Evolutionary conservation across 2,113 vertebrate genomes (phyloP), one percentile per base, ranked within the genome.

Genomic region (Poecilia latipinna): DNA sequence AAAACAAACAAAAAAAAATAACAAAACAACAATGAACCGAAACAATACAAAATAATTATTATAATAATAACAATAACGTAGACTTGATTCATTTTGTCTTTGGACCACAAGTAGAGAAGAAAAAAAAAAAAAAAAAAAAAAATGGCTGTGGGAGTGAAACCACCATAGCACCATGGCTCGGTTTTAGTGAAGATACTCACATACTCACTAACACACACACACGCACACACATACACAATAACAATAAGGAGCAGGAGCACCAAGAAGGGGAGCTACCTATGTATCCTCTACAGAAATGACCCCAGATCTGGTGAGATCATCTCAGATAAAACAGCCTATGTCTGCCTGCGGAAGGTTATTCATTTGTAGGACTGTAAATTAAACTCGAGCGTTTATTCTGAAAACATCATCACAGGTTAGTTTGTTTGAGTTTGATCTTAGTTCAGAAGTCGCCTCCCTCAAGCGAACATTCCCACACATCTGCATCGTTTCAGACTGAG

Each of bases 1-100:
- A 88, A 91, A 74, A 90, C 85, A 35, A 90, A n/a, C 63, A 82
- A 87, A 91, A 74, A 90, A 86, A 33, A 90, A n/a, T n/a, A n/a
- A n/a, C n/a, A n/a, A 0, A 54, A 54, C 51, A 57, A 57, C 51
- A 57, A n/a, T 11, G 17, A 24, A 57, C 51, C 22, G 10, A 57
- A 57, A 57, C 51, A 57, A 57, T 57, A 88, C 69, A 90, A 88
- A 37, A 42, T 42, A 42, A 37, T 37, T 11, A 11, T 37, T 11
- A 37, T 87, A 72, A 65, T 71, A 78, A 78, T 81, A 77, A 81
- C 67, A 64, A 83, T 73, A 86, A 86, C 74, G 68, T 22, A 79
- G 65, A 65, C n/a, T 71, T 75, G 80, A 42, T 39, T 57, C 62
- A 28, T 80, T 70, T 72, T 70, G 70, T 82, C 81, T 75, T 70